phyloP scores from a whole-genome alignment of 2,888 invertebrate species.

The Drosophila longiperda region DNA sequence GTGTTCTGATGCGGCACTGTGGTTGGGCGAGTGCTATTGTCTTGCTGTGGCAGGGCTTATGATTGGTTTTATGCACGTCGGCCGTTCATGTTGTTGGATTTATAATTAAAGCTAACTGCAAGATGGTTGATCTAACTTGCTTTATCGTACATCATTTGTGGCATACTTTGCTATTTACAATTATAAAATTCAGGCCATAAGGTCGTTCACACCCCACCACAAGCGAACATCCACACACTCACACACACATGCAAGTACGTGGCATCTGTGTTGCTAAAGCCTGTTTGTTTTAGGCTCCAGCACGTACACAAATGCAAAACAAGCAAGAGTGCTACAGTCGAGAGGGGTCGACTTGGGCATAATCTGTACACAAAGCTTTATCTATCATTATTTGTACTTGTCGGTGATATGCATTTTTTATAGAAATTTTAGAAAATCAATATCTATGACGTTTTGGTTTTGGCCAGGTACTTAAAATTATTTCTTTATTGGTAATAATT shows the following conservation, averaged over 20 bases:
- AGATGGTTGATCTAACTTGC: constrained; percentile 16
- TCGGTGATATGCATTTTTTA: not conserved
- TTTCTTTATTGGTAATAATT: not conserved
- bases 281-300: constrained; percentile 41
- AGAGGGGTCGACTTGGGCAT: not conserved
- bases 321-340: constrained; percentile 2
- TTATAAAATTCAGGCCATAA: constrained; percentile 14
- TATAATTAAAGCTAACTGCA: constrained; percentile 7
- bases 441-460: not conserved
- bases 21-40: constrained; percentile 24
- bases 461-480: not conserved
- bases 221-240: not conserved
- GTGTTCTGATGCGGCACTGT: constrained; percentile 14
- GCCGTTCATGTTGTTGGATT: constrained; percentile 10
- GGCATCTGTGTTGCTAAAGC: constrained; percentile 33
- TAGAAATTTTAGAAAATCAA: not conserved
- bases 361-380: not conserved
- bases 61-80: constrained; percentile 28
- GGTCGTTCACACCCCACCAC: constrained; percentile 10
- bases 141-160: constrained; percentile 8
- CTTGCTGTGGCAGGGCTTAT: constrained; percentile 18
- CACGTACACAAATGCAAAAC: constrained; percentile 60
- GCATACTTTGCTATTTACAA: constrained; percentile 20
- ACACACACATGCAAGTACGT: not conserved
- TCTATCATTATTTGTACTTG: not conserved